These are phyloP conservation scores for Aphyosemion australe DNA, from an alignment of 2,113 vertebrate genomes.

Conservation along the genomic window DNA sequence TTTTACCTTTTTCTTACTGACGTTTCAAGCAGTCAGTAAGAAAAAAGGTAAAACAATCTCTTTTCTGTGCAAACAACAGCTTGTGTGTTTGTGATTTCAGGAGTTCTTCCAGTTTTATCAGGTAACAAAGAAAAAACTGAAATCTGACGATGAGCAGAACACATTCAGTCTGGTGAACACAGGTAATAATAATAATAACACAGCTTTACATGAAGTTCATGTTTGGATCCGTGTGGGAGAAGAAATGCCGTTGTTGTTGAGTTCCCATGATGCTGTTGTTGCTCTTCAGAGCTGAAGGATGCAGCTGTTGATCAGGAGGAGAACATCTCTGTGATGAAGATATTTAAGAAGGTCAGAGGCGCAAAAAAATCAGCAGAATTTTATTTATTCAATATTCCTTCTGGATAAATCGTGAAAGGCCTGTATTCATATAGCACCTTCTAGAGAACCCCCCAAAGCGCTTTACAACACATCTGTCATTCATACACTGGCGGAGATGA, in stretches of 20 bases:
- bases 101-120: slow-evolving; percentile 87
- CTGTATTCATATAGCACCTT: too few species aligned
- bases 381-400: not conserved
- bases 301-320: not conserved
- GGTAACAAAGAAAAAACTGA: slow-evolving; percentile 66
- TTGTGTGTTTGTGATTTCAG: slow-evolving; percentile 61
- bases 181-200: slow-evolving; percentile 75
- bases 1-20: too few species aligned
- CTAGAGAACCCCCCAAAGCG: too few species aligned
- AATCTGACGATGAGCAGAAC: slow-evolving; percentile 69
- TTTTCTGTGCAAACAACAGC: too few species aligned
- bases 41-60: too few species aligned
- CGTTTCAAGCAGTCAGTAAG: not conserved
- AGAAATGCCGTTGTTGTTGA: not conserved
- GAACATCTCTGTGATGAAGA: slow-evolving; percentile 41
- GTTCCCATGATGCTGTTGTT: not conserved
- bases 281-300: slow-evolving; percentile 19
- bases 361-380: not conserved
- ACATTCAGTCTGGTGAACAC: slow-evolving; percentile 80
- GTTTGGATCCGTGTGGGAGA: too few species aligned
- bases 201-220: too few species aligned
- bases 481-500: too few species aligned
- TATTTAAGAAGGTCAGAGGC: slow-evolving; percentile 66
- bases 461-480: too few species aligned
- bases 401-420: too few species aligned